Conservation (phyloP, 2,888 invertebrate genomes). For the Tenthredo distinguenda region DNA sequence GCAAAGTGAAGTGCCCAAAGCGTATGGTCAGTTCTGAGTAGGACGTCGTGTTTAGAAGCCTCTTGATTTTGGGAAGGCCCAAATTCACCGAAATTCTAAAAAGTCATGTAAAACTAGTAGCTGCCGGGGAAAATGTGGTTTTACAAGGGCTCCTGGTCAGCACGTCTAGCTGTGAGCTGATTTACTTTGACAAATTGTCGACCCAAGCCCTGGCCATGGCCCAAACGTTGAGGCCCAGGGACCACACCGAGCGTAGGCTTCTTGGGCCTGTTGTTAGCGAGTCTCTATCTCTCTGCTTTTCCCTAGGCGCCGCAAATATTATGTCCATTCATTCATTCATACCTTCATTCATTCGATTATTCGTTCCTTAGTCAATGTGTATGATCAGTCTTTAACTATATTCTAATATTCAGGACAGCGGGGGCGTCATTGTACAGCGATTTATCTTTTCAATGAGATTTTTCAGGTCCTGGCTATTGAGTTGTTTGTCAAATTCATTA, state of each 20-base stretch:
- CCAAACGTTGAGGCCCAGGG: constrained; percentile 8
- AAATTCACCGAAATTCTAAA: background rate
- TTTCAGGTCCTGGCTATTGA: background rate
- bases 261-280: constrained; percentile 31
- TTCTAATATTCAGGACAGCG: background rate
- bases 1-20: background rate
- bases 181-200: constrained; percentile 47
- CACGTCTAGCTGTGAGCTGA: constrained; percentile 32
- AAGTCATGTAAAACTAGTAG: constrained; percentile 18
- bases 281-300: constrained; percentile 28
- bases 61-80: background rate
- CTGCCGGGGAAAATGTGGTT: constrained; percentile 5
- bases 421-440: background rate
- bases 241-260: constrained; percentile 42
- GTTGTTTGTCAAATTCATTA: background rate
- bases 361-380: background rate
- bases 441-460: background rate
- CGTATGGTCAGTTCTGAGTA: background rate
- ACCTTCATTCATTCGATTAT: constrained; percentile 16
- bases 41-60: background rate
- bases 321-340: constrained; percentile 43
- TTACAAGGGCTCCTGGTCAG: constrained; percentile 9
- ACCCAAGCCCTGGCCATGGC: background rate
- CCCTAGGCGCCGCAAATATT: constrained; percentile 24
- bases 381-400: background rate